Base-by-base conservation (phyloP, 1,140 invertebrate species). In the Pomacea maculata region DNA sequence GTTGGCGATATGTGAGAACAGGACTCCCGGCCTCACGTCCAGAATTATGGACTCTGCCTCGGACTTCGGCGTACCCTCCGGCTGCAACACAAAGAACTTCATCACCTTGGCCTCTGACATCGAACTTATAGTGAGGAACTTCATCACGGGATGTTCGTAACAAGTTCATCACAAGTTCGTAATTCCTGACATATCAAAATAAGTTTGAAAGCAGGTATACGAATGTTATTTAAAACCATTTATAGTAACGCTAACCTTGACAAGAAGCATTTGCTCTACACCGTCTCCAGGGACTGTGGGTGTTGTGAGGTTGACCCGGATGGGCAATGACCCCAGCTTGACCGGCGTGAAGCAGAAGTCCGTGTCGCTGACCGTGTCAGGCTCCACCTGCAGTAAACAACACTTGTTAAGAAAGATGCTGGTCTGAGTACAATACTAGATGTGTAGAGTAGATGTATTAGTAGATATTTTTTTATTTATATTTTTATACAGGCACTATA, bases 271-370 rank as follows among this genome's bases (percentile, higher is more conserved):
- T 21, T 63, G 72, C 77, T 81, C 78, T 57, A 85, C 76, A 8
- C 76, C 84, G 63, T 82, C 84, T 29, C 79, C 82, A 14, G 71
- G 52, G n/a, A 65, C 68, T 11, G 25, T 3, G 0, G 57, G 34
- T 29, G 61, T 70, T 21, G 83, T 80, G 12, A 83, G 61, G 29
- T 71, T 75, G 25, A 85, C 68, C 54, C 64, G 61, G 25, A 85
- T 52, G 17, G 70, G 61, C 11, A 85, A 77, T 2, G 45, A 8
- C 10, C 79, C 83, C 25, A 81, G 70, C 0, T 17, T 63, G 54
- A 25, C 67, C 12, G 83, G 82, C 15, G 74, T 73, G 68, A 85
- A 81, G 64, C 82, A 82, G 61, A 82, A 84, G 29, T 34, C 82
- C 1, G 64, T 74, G 10, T 55, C 29, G 8, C 54, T 8, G 0